These are phyloP conservation scores for Zaprionus ghesquierei DNA, from an alignment of 1,140 invertebrate species.

Conservation along the genomic window DNA sequence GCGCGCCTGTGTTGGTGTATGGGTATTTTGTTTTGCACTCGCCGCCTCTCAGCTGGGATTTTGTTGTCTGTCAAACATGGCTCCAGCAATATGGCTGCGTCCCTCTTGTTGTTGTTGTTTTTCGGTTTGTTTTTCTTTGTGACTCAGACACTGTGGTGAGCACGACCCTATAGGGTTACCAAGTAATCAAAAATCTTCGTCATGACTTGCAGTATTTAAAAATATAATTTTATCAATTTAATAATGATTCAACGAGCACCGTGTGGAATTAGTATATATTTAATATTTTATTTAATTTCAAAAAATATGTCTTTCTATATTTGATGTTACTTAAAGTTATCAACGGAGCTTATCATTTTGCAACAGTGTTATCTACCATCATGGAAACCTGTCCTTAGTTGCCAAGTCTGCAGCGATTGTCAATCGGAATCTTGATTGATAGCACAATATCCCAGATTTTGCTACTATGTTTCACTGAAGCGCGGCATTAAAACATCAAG, in stretches of 20 bases:
- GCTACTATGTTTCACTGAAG: not conserved
- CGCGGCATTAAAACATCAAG: slow-evolving; percentile 38
- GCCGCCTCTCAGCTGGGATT: slow-evolving; percentile 49
- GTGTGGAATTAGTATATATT: not conserved
- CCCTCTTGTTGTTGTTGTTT: slow-evolving; percentile 39
- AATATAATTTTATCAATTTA: not conserved
- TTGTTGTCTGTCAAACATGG: slow-evolving; percentile 64
- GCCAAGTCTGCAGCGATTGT: slow-evolving; percentile 26
- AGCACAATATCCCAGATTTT: slow-evolving; percentile 23
- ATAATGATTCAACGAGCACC: not conserved
- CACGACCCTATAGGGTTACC: slow-evolving; percentile 46
- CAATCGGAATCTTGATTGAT: slow-evolving; percentile 62
- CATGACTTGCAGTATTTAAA: not conserved
- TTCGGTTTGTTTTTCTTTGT: slow-evolving; percentile 43
- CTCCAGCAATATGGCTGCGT: slow-evolving; percentile 68
- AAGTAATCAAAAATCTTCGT: slow-evolving; percentile 22
- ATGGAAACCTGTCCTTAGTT: slow-evolving; percentile 4
- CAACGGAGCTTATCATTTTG: slow-evolving; percentile 11
- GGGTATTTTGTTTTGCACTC: slow-evolving; percentile 72
- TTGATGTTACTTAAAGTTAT: not conserved
- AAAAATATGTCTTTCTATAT: not conserved
- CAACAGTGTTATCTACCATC: slow-evolving; percentile 22
- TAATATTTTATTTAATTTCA: not conserved
- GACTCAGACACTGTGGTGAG: slow-evolving; percentile 52
- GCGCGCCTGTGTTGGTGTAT: slow-evolving; percentile 24